Evolutionary conservation across 2,797 vertebrate species (phyloP).

Genomic region (Spinus olivaceus): DNA sequence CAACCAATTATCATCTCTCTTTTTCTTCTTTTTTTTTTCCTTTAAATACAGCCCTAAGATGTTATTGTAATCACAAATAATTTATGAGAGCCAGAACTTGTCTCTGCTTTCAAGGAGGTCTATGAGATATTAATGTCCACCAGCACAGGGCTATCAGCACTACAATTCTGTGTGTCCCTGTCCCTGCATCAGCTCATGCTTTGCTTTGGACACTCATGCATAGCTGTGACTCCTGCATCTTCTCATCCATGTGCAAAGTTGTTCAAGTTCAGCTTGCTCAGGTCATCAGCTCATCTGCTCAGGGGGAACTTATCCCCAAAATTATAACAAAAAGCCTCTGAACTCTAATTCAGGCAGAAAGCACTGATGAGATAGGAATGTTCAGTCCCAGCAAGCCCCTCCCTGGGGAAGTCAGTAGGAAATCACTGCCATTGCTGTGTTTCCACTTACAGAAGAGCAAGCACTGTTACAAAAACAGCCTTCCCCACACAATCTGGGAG

Average conservation of each 20-base stretch:
- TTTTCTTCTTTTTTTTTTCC: neutral
- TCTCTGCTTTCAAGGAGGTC: neutral
- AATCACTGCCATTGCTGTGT: neutral
- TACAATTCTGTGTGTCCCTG: neutral
- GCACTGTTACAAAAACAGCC: neutral
- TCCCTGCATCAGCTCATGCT: neutral
- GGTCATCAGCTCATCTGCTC: neutral
- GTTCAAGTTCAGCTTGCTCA: neutral
- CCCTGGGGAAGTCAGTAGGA: neutral
- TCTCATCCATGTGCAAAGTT: neutral
- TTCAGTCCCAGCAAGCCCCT: neutral
- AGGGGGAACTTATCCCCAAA: neutral
- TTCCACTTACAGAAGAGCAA: neutral
- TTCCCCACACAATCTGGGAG: rapidly evolving
- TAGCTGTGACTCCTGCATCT: neutral
- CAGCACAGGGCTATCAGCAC: neutral
- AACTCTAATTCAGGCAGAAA: neutral
- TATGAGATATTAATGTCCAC: neutral
- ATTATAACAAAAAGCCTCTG: neutral
- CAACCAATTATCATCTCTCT: neutral
- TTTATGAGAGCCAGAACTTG: neutral
- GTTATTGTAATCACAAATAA: neutral
- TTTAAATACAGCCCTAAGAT: neutral
- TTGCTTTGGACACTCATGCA: neutral
- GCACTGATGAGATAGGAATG: neutral